These are phyloP conservation scores for Psittacara wagleri DNA, from an alignment of 2,113 vertebrate species.

Conservation along the genomic window DNA sequence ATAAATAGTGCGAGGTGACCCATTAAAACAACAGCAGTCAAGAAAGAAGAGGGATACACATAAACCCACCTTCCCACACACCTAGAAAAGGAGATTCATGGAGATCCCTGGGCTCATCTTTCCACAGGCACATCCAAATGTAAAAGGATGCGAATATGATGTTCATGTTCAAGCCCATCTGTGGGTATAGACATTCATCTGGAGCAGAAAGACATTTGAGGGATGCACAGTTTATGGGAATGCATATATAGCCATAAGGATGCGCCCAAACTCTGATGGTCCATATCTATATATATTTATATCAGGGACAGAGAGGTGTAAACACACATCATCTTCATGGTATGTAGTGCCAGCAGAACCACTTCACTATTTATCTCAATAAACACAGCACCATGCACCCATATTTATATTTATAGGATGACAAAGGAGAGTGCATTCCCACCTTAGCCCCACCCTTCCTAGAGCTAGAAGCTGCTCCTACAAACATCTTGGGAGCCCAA, in stretches of 20 bases:
- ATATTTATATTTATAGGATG: neutral
- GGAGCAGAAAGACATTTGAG: neutral
- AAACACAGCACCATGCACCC: neutral
- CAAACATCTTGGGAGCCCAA: neutral
- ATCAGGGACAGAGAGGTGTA: neutral
- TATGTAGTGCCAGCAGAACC: neutral
- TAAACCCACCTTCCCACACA: neutral
- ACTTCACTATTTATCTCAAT: neutral
- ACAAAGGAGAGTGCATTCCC: accelerated
- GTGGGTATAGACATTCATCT: accelerated
- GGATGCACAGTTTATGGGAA: neutral
- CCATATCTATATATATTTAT: neutral
- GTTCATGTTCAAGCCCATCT: neutral
- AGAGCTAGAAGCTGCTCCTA: neutral
- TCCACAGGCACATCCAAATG: neutral
- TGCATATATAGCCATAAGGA: neutral
- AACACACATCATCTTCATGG: accelerated
- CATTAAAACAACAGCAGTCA: neutral
- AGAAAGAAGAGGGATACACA: neutral
- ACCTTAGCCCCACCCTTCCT: neutral
- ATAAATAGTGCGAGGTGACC: neutral
- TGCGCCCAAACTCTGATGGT: neutral
- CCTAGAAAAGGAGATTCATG: neutral
- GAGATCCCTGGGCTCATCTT: neutral
- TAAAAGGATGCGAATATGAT: too few species aligned